phyloP scores from a whole-genome alignment of 2,113 vertebrate species.

The Apaloderma vittatum region DNA sequence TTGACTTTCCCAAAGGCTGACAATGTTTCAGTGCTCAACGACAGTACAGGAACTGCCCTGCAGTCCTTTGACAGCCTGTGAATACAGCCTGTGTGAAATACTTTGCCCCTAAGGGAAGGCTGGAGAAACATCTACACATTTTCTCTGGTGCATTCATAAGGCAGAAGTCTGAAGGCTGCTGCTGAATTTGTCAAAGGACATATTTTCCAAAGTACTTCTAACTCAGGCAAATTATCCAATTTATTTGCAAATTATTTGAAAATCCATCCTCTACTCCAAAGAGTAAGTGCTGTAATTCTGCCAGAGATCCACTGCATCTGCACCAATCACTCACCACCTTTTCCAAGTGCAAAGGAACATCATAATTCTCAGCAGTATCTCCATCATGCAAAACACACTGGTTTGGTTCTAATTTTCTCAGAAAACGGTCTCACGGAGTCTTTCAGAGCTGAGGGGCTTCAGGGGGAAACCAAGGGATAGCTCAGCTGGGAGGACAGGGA shows the following conservation, averaged over 20 bases:
- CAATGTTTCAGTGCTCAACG: not conserved
- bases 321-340: not conserved
- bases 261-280: not conserved
- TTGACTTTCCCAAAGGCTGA: not conserved
- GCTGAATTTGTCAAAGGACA: not conserved
- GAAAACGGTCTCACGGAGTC: not conserved
- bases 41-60: not conserved
- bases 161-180: not conserved
- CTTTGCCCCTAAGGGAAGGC: not conserved
- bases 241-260: conserved; percentile 53
- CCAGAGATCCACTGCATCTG: rapidly evolving
- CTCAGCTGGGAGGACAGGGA: not conserved
- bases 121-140: not conserved
- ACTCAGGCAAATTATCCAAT: conserved; percentile 7
- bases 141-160: not conserved
- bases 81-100: not conserved
- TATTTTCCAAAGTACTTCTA: conserved; percentile 7
- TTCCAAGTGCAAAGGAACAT: not conserved
- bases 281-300: not conserved
- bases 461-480: not conserved
- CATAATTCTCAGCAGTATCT: not conserved
- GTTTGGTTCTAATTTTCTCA: not conserved
- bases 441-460: not conserved
- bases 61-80: not conserved
- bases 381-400: not conserved